Conservation (phyloP, 2,113 vertebrate species). For the Aix galericulata region DNA sequence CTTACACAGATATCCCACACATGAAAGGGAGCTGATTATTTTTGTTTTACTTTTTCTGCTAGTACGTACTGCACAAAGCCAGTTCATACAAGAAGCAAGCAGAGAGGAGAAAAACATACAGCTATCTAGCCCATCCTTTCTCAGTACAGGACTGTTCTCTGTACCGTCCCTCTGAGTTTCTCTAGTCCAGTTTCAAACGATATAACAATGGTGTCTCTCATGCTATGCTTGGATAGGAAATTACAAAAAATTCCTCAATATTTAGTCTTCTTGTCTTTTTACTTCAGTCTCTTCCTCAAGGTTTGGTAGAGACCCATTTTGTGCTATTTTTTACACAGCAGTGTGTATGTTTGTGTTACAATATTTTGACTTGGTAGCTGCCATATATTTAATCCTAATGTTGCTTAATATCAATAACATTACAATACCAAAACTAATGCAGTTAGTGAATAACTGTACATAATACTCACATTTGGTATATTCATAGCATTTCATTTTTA, state of each 20-base stretch:
- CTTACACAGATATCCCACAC: not conserved
- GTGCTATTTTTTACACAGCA: not conserved
- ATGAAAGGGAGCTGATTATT: not conserved
- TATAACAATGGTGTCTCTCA: not conserved
- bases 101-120: not conserved
- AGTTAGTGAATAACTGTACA: not conserved
- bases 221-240: not conserved
- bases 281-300: not conserved
- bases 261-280: not conserved
- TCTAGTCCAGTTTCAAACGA: not conserved
- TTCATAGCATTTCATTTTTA: conserved; percentile 6
- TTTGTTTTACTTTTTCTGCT: not conserved
- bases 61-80: not conserved
- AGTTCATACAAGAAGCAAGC: not conserved
- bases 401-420: not conserved
- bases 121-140: not conserved
- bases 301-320: not conserved
- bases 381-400: not conserved
- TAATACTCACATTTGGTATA: not conserved
- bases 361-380: conserved; percentile 12
- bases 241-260: not conserved
- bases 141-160: not conserved
- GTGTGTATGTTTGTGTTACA: not conserved
- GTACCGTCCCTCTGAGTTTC: not conserved
- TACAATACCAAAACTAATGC: not conserved